A percentile compares a stretch with the other conserved stretches of the same genome.
These are phyloP conservation scores for Balaeniceps rex DNA, from an alignment of 2,113 vertebrate species.

Conservation along the genomic window DNA sequence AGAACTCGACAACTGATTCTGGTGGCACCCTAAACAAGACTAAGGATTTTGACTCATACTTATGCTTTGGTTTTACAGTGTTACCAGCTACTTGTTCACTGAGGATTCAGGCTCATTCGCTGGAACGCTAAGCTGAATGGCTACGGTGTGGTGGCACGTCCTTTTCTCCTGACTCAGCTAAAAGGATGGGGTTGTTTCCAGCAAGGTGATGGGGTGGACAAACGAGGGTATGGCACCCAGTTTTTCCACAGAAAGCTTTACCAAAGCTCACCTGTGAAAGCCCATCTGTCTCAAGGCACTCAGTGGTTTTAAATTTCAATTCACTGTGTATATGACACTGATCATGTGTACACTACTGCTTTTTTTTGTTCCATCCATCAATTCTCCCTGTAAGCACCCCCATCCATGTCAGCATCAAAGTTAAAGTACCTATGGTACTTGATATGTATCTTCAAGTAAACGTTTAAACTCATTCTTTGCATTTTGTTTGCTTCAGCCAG, in stretches of 20 bases:
- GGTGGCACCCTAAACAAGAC: background rate
- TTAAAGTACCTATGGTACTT: background rate
- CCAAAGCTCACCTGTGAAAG: background rate
- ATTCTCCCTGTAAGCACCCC: background rate
- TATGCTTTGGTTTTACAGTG: background rate
- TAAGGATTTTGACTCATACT: background rate
- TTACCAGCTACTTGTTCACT: background rate
- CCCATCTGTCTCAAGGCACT: background rate
- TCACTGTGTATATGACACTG: background rate
- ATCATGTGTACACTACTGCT: background rate
- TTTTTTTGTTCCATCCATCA: background rate
- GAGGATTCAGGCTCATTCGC: background rate
- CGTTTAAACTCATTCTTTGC: background rate
- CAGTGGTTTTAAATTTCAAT: background rate
- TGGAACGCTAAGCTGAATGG: background rate
- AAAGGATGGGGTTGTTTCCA: background rate
- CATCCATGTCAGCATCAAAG: background rate
- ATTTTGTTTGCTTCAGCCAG: background rate
- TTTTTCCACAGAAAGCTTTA: background rate
- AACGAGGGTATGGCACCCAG: background rate
- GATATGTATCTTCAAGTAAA: background rate
- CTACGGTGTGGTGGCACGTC: rapidly evolving
- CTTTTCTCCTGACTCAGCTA: background rate
- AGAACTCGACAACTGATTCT: background rate
- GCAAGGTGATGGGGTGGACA: background rate